Conservation (phyloP, 2,113 vertebrate species). For the Spheniscus mendiculus region DNA sequence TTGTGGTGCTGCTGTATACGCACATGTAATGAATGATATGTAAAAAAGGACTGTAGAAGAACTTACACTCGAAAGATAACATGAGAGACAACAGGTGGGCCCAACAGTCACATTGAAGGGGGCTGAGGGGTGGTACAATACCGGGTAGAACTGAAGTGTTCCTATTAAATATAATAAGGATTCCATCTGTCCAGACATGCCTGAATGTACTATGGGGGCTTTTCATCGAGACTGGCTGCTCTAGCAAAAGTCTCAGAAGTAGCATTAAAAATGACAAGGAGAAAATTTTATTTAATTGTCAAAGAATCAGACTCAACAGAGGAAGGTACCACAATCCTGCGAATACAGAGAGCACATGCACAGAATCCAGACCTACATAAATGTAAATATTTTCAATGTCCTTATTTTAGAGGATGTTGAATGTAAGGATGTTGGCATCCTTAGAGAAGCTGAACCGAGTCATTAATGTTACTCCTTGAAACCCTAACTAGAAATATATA, state of each 20-base stretch:
- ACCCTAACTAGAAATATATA: neutral
- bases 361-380: neutral
- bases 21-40: neutral
- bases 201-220: neutral
- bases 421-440: neutral
- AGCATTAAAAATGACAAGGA: neutral
- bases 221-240: neutral
- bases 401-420: neutral
- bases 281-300: neutral
- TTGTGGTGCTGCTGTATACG: neutral
- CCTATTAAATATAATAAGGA: neutral
- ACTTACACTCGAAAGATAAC: neutral
- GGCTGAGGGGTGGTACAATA: neutral
- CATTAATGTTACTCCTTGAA: neutral
- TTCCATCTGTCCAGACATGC: constrained; percentile 26
- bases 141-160: neutral
- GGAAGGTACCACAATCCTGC: neutral
- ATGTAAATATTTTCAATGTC: neutral
- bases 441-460: neutral
- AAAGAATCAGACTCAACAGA: neutral
- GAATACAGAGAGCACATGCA: neutral
- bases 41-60: neutral
- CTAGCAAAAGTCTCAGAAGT: neutral
- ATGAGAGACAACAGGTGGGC: neutral
- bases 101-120: neutral